phyloP scores from a whole-genome alignment of 2,888 invertebrate genomes.

The Andricus curvator region DNA sequence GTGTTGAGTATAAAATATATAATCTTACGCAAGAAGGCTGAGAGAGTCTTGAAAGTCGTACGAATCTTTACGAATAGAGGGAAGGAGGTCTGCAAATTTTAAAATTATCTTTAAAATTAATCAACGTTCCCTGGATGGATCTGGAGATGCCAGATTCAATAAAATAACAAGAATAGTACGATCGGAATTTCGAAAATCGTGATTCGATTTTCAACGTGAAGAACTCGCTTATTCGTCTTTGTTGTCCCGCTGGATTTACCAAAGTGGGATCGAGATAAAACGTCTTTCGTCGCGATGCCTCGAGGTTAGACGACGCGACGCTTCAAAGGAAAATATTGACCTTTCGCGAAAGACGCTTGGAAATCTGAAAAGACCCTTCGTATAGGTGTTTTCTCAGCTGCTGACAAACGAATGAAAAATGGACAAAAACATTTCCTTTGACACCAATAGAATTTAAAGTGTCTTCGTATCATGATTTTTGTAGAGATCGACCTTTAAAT shows the following conservation, averaged over 20 bases:
- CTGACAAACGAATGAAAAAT: conserved; percentile 29
- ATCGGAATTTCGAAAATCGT: neutral
- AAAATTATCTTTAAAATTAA: no score
- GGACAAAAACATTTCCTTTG: neutral
- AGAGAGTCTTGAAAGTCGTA: no score
- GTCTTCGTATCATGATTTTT: conserved; percentile 16
- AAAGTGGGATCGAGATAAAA: conserved; percentile 33
- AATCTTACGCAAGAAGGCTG: no score
- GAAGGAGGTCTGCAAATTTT: no score
- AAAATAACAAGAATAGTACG: neutral
- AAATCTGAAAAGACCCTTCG: conserved; percentile 61
- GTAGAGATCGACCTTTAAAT: neutral
- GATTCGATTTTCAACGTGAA: conserved; percentile 41
- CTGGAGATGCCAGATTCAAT: neutral
- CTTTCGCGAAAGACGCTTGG: conserved; percentile 61
- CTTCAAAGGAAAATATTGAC: conserved; percentile 66
- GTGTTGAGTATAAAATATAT: no score
- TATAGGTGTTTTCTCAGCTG: conserved; percentile 44
- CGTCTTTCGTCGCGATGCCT: conserved; percentile 22
- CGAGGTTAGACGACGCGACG: conserved; percentile 55
- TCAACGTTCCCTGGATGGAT: neutral
- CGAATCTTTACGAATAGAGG: no score
- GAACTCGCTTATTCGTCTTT: conserved; percentile 41
- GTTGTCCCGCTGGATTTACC: conserved; percentile 37
- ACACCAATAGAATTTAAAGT: conserved; percentile 7